Base-by-base conservation (phyloP, 2,113 vertebrate genomes). In the Cygnus buccinator region DNA sequence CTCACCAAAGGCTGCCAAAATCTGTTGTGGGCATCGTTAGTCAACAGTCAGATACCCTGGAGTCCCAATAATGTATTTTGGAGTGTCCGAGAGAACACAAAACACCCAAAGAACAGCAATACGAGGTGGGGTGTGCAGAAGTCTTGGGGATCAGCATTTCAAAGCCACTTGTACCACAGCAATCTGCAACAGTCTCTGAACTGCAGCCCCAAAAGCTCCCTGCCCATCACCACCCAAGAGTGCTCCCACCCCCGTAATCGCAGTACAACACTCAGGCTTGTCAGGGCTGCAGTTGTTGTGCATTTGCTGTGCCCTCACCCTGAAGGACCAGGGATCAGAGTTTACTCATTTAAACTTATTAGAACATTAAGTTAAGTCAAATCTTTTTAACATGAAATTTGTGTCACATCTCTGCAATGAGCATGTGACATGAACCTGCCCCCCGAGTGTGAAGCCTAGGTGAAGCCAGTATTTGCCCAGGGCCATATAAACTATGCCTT, bases 231-330 rank as follows among this genome's bases (percentile, higher is more conserved):
- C 39, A 19, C 0, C 3, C 9, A 59, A 11, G 29, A 68, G 46
- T 0, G 0, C 1, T 2, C 33, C 6, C 31, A 3, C 15, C 41
- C 62, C 0, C 2, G 46, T 12, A 66, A 62, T 20, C 25, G 3
- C 50, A 2, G 13, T 8, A 37, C 37, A 22, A 26, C 4, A 31
- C 41, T 35, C 6, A 19, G 46, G 15, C 71, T 23, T 25, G 46
- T 17, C 62, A 57, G 7, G 74, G 31, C 37, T 10, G 66, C 87
- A 63, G 74, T 63, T 29, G 28, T 7, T 1, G 1, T 5, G 33
- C 29, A 16, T 0, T 2, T 2, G 41, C 46, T 44, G n/a, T 55
- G 57, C 61, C 68, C 55, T 37, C 66, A 52, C 4, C 77, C 84
- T 68, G 9, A 29, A 12, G 41, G 67, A n/a, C 68, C 57, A 37